These are phyloP conservation scores for Rhinichthys klamathensis DNA, from an alignment of 2,113 vertebrate species.

Conservation along the genomic window DNA sequence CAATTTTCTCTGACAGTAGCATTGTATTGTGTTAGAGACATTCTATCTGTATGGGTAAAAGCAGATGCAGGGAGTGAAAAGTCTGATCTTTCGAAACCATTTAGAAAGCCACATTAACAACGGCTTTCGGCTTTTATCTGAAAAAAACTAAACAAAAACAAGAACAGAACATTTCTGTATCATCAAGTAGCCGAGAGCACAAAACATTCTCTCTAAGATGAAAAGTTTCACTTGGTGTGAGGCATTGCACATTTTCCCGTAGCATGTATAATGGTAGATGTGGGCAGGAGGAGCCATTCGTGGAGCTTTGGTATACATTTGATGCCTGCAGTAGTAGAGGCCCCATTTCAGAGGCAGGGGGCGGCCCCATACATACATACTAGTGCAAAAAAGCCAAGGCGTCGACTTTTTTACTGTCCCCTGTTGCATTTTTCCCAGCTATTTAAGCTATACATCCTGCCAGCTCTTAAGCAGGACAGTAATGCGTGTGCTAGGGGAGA, in stretches of 20 bases:
- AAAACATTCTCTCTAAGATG: conserved; percentile 72
- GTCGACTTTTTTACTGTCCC: not conserved
- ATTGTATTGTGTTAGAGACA: conserved; percentile 85
- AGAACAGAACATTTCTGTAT: conserved; percentile 71
- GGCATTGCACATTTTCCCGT: conserved; percentile 93
- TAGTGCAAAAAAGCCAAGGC: conserved; percentile 78
- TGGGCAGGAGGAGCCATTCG: conserved; percentile 63
- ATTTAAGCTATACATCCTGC: conserved; percentile 10
- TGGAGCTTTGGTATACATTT: conserved; percentile 85
- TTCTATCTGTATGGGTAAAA: conserved; percentile 57
- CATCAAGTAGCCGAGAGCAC: conserved; percentile 69
- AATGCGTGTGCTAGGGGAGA: conserved; percentile 72
- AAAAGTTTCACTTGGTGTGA: conserved; percentile 74
- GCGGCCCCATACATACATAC: conserved; percentile 72
- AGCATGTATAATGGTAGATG: conserved; percentile 68
- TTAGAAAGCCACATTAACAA: conserved; percentile 62
- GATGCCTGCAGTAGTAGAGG: conserved; percentile 81
- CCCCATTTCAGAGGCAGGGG: conserved; percentile 64
- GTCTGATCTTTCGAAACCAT: conserved; percentile 69
- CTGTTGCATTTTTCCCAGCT: conserved; percentile 46
- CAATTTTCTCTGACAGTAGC: conserved; percentile 85
- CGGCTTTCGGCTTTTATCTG: conserved; percentile 81
- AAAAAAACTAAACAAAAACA: conserved; percentile 58
- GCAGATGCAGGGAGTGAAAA: conserved; percentile 73
- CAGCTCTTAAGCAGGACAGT: conserved; percentile 62